Conservation (phyloP, 2,888 invertebrate genomes). For the Amblyteles armatorius region DNA sequence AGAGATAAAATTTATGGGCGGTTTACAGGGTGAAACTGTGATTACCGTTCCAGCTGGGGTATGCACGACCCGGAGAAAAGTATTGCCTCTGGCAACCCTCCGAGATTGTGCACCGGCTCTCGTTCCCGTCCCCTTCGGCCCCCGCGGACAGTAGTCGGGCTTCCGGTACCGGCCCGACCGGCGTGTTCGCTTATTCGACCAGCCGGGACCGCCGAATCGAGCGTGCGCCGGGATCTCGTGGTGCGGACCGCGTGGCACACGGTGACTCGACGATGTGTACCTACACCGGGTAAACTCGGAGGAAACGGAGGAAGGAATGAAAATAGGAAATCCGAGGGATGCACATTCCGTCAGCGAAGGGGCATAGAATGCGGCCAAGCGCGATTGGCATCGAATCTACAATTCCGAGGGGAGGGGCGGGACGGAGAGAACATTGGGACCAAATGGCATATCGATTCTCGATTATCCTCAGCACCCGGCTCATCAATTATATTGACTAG, state of each 20-base stretch:
- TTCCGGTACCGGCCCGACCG: constrained; percentile 41
- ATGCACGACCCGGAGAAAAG: constrained; percentile 36
- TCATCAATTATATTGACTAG: constrained; percentile 57
- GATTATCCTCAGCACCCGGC: constrained; percentile 57
- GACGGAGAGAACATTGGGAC: constrained; percentile 35
- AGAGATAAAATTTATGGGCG: neutral
- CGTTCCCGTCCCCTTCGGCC: neutral
- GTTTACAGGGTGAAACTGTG: constrained; percentile 9
- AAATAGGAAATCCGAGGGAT: constrained; percentile 15
- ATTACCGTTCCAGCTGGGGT: constrained; percentile 20
- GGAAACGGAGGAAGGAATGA: constrained; percentile 3
- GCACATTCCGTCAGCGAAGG: neutral
- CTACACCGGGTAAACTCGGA: neutral
- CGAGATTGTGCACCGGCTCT: constrained; percentile 19
- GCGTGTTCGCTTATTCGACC: constrained; percentile 37
- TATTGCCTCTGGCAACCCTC: constrained; percentile 53
- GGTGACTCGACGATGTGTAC: neutral
- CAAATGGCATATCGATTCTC: constrained; percentile 67
- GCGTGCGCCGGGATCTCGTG: constrained; percentile 32
- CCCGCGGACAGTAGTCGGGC: constrained; percentile 37
- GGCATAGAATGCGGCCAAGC: constrained; percentile 62
- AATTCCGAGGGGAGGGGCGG: neutral
- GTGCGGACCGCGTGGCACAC: too few relatives aligned
- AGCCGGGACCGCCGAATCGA: constrained; percentile 49
- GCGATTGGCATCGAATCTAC: constrained; percentile 60